A percentile compares a stretch with the other conserved stretches of the same genome.
phyloP scores from a whole-genome alignment of 2,113 vertebrate species.

The Nerophis lumbriciformis region DNA sequence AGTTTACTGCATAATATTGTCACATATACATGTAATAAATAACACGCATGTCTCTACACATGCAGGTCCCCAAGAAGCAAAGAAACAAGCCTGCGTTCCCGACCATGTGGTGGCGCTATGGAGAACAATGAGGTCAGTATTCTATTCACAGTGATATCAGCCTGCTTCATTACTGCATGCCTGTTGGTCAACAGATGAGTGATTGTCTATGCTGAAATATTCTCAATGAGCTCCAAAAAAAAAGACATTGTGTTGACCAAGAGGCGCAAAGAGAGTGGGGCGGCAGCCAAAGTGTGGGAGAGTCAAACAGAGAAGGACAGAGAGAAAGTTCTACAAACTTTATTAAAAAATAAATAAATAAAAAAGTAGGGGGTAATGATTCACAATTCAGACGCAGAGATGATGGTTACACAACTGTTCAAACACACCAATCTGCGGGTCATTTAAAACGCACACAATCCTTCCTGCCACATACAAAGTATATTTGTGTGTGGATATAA shows the following conservation, averaged over 20 bases:
- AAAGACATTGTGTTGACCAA: background rate
- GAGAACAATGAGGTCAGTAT: slow-evolving; percentile 17
- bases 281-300: slow-evolving; percentile 1
- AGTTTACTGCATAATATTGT: background rate
- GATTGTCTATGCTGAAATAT: background rate
- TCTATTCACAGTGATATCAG: slow-evolving; percentile 6
- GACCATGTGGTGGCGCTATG: background rate
- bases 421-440: slow-evolving; percentile 3
- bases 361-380: background rate
- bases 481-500: no score
- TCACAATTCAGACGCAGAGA: slow-evolving; percentile 9
- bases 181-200: background rate
- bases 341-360: slow-evolving; percentile 29
- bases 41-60: background rate
- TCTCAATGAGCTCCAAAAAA: slow-evolving; percentile 8
- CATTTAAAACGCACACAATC: no score
- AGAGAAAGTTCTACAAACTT: slow-evolving; percentile 83
- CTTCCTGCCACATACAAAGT: no score
- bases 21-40: background rate
- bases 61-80: slow-evolving; percentile 12
- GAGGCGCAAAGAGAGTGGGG: background rate
- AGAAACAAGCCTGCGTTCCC: slow-evolving; percentile 20
- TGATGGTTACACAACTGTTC: slow-evolving; percentile 36
- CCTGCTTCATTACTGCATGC: slow-evolving; percentile 5
- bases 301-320: slow-evolving; percentile 65